Evolutionary conservation across 1,140 invertebrate species (phyloP).

Genomic region (Portunus trituberculatus): DNA sequence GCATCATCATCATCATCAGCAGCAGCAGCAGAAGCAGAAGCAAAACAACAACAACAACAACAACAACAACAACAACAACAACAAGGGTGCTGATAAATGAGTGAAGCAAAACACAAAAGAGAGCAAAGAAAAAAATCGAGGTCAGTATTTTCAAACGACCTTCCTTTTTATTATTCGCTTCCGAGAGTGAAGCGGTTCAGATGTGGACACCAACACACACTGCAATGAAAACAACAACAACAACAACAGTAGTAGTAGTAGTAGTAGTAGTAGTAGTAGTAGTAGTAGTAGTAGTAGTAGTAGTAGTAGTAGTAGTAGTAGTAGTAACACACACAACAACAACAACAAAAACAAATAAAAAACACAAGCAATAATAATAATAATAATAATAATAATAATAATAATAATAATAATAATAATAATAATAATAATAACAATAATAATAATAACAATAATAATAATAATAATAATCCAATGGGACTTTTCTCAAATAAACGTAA

Average conservation of each 20-base stretch:
- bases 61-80: background rate
- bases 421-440: constrained; percentile 5
- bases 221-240: background rate
- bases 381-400: background rate
- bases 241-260: background rate
- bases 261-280: constrained; percentile 13
- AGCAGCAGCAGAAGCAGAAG: no score
- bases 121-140: no score
- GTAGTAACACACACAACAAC: background rate
- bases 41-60: background rate
- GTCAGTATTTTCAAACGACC: no score
- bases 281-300: constrained; percentile 23
- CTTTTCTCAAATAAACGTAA: background rate
- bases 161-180: no score
- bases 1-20: no score
- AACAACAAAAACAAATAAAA: background rate
- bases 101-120: no score
- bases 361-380: background rate
- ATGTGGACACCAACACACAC: background rate
- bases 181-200: no score
- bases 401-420: background rate
- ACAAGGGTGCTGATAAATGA: no score
- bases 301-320: background rate
- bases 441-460: background rate
- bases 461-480: no score